Percentiles rank a stretch among this genome's conserved stretches.
Conservation (phyloP, 2,888 invertebrate species). For the Eupithecia insigniata region DNA sequence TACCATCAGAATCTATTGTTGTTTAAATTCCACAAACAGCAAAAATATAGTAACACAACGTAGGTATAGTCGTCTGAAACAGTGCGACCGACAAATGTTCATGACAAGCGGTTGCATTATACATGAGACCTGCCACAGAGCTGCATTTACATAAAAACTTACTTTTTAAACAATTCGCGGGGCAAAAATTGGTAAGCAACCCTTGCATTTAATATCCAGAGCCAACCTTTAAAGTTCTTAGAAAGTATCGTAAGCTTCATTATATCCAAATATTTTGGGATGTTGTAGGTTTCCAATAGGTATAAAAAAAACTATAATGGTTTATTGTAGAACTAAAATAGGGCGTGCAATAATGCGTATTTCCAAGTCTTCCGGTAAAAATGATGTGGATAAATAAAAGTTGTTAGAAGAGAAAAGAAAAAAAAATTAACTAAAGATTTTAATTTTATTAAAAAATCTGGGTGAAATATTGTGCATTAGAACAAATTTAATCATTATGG, state of each 20-base stretch:
- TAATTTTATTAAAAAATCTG: background rate
- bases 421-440: background rate
- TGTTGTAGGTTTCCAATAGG: background rate
- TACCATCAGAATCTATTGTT: conserved; percentile 7
- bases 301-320: background rate
- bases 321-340: background rate
- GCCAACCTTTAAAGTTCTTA: background rate
- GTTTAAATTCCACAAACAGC: conserved; percentile 30
- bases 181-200: conserved; percentile 31
- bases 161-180: conserved; percentile 44
- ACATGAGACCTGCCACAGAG: conserved; percentile 76
- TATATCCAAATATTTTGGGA: background rate
- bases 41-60: conserved; percentile 1
- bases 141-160: conserved; percentile 70
- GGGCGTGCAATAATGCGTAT: background rate
- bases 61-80: conserved; percentile 61
- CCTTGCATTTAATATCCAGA: background rate
- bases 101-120: conserved; percentile 79
- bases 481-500: background rate
- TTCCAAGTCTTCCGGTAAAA: background rate
- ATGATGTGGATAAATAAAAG: background rate
- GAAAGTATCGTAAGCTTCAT: background rate
- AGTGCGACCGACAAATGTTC: conserved; percentile 81
- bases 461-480: background rate
- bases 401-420: background rate